Evolutionary conservation across 2,888 invertebrate species (phyloP).

Genomic region (Lepas anatifera): DNA sequence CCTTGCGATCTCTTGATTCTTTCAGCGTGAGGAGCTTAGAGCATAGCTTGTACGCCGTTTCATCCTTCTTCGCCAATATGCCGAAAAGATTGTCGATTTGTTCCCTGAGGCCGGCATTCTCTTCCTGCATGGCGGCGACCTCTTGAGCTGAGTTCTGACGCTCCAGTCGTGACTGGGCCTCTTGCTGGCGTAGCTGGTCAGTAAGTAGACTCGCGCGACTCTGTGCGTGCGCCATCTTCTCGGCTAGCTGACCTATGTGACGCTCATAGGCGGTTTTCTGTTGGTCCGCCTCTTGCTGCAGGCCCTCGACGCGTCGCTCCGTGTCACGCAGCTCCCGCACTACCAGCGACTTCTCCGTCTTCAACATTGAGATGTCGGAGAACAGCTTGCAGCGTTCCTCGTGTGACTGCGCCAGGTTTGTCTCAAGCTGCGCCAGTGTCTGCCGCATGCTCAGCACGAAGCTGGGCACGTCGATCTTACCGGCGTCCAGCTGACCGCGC

Average conservation of each 20-base stretch:
- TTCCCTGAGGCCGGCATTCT: background rate
- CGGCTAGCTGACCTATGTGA: background rate
- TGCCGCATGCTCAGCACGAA: background rate
- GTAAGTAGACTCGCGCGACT: background rate
- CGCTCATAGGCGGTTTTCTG: background rate
- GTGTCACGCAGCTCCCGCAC: background rate
- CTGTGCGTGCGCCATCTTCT: background rate
- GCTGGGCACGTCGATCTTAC: background rate
- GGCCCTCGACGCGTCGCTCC: background rate
- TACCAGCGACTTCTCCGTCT: conserved; percentile 9
- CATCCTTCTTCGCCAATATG: background rate
- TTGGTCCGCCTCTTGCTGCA: background rate
- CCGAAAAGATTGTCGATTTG: background rate
- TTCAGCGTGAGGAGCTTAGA: background rate
- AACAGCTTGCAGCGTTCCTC: background rate
- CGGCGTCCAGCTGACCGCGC: background rate
- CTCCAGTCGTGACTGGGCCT: background rate
- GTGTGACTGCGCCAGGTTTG: conserved; percentile 4
- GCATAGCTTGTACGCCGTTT: conserved; percentile 4
- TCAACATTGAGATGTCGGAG: conserved; percentile 1
- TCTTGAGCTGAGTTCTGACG: background rate
- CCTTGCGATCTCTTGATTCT: background rate
- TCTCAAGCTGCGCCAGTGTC: background rate
- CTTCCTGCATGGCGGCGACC: background rate
- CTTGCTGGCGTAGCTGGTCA: background rate